Percentiles rank a stretch among this genome's conserved stretches.
Conservation (phyloP, 2,113 vertebrate genomes). For the Chionomys nivalis region DNA sequence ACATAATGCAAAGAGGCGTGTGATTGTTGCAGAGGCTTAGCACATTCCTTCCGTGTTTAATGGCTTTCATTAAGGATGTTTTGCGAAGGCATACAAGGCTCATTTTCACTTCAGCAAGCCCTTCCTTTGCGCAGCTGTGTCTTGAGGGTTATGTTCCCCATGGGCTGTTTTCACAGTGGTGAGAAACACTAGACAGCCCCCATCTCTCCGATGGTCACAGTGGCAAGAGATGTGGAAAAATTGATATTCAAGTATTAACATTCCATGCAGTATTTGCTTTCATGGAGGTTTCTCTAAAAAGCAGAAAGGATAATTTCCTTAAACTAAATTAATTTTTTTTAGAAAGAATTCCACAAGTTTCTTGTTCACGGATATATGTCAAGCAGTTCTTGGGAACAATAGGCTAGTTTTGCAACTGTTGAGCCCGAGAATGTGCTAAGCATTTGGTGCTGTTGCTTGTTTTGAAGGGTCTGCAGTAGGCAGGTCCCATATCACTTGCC, state of each 20-base stretch:
- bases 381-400: conserved; percentile 34
- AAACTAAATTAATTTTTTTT: background rate
- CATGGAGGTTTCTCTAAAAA: background rate
- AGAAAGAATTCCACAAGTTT: background rate
- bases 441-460: background rate
- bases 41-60: background rate
- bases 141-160: background rate
- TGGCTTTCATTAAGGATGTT: background rate
- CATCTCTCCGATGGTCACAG: background rate
- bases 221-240: background rate
- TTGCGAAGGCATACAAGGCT: background rate
- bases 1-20: background rate
- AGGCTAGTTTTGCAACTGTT: conserved; percentile 20
- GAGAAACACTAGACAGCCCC: background rate
- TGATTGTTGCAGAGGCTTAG: background rate
- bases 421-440: background rate
- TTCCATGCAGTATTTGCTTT: background rate
- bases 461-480: conserved; percentile 12
- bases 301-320: conserved; percentile 29
- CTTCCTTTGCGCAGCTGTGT: background rate
- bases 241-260: background rate
- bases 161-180: background rate
- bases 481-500: background rate
- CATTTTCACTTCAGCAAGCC: background rate
- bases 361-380: background rate